Evolutionary conservation across 1,140 invertebrate genomes (phyloP).

Genomic region (Orchestia grillus): DNA sequence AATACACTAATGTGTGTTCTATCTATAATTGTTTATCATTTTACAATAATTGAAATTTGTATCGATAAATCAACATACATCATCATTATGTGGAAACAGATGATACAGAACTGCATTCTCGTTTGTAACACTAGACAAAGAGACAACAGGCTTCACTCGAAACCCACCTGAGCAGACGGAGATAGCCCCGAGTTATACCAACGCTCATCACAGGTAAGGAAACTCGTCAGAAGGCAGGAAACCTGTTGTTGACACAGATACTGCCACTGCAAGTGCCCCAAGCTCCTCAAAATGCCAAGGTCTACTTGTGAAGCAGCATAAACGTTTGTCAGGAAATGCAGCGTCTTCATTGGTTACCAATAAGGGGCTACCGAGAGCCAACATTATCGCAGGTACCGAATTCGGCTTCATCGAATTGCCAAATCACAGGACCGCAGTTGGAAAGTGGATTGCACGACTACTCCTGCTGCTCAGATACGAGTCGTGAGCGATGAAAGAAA

Average conservation of each 20-base stretch:
- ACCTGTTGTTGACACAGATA: not conserved
- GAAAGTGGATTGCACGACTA: not conserved
- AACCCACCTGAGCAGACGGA: not conserved
- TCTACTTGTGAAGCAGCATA: not conserved
- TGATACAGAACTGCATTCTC: not conserved
- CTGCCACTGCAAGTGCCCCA: not conserved
- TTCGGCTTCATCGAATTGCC: not conserved
- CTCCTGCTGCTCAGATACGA: not conserved
- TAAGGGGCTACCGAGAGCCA: not conserved
- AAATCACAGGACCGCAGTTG: not conserved
- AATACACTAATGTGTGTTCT: not conserved
- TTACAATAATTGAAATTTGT: not conserved
- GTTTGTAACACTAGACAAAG: not conserved
- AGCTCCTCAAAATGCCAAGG: not conserved
- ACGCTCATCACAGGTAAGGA: not conserved
- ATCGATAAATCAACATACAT: too few species aligned
- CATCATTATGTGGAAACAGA: not conserved
- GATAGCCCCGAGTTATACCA: not conserved
- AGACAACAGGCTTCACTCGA: not conserved
- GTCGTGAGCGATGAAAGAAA: not conserved
- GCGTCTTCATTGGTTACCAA: constrained; percentile 36
- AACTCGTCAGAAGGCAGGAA: not conserved
- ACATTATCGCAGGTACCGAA: not conserved
- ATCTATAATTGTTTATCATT: not conserved
- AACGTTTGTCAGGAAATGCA: not conserved